Evolutionary conservation across 2,888 invertebrate genomes (phyloP), one percentile per base, ranked within the genome.

Genomic region (Stenurella melanura): DNA sequence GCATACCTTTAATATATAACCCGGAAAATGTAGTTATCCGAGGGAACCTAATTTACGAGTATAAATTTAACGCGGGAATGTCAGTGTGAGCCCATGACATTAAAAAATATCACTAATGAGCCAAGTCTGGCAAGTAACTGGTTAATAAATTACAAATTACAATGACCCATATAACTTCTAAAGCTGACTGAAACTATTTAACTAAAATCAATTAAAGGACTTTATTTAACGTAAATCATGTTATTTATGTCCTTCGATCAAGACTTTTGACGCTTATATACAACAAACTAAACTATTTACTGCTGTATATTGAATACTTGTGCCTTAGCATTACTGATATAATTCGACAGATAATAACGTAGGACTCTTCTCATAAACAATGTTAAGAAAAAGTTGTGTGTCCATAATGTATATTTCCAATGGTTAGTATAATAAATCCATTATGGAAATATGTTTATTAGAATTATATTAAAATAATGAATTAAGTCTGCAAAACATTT

Each of bases 21-120:
- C 82, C 81, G 83, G 83, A 83, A 83, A 83, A 83, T 77, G 75
- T 76, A 79, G 76, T 74, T 74, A 66, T 75, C 72, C 71, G 75
- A 78, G 78, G 78, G 77, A 78, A 78, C 76, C 77, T 75, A 82
- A 80, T 80, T 83, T 79, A 78, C 79, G 75, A 77, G 80, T 79
- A 83, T 82, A 81, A 84, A 83, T 82, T 82, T 79, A 78, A 80
- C 69, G 15, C 75, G 77, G 79, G 82, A 83, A 83, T 83, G 81
- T 80, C 81, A 79, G 78, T 75, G 78, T 76, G 75, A 78, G 80
- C 64, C 76, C 78, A 76, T 80, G 81, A 80, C 81, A 80, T 79
- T 80, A 81, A 83, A 79, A 81, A 83, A 82, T 80, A 81, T 81
- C 83, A 78, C 83, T 84, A 84, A 84, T 84, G 84, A 85, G 84